Percentiles rank a stretch among this genome's conserved stretches.
These are phyloP conservation scores for Drosophila busckii DNA, from an alignment of 1,140 invertebrate species.

Conservation along the genomic window DNA sequence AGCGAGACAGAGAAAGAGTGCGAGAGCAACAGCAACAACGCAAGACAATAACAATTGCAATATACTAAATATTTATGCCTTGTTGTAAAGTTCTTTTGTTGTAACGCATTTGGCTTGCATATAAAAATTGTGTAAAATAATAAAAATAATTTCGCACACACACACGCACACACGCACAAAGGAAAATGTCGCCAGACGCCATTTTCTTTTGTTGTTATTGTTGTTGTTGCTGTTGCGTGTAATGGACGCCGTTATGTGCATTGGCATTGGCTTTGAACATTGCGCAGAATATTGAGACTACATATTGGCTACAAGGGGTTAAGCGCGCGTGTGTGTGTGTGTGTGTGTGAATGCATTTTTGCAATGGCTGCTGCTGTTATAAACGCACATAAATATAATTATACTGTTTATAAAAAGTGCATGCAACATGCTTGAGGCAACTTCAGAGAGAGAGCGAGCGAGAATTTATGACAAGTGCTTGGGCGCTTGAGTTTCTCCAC, in stretches of 20 bases:
- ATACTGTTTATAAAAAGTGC: conserved; percentile 74
- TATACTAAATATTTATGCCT: conserved; percentile 68
- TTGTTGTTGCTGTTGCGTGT: conserved; percentile 55
- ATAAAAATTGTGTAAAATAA: conserved; percentile 74
- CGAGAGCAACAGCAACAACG: not conserved
- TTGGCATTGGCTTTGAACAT: conserved; percentile 19
- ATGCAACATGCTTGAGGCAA: conserved; percentile 26
- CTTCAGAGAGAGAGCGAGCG: not conserved
- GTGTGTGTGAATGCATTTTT: conserved; percentile 42
- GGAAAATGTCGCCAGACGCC: conserved; percentile 55
- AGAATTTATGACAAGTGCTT: conserved; percentile 2
- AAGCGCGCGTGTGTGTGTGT: too few relatives aligned
- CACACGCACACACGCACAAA: conserved; percentile 6
- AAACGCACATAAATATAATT: conserved; percentile 68
- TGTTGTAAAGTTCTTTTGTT: conserved; percentile 37
- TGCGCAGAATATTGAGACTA: not conserved
- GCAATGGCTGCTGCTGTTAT: conserved; percentile 26
- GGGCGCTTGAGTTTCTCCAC: too few relatives aligned
- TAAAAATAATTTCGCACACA: conserved; percentile 59
- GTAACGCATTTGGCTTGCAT: conserved; percentile 43
- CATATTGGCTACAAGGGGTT: too few relatives aligned
- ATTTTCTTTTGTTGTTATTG: conserved; percentile 44
- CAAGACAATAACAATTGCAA: conserved; percentile 40
- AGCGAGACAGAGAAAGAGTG: too few relatives aligned
- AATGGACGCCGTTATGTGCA: conserved; percentile 65